These are phyloP conservation scores for Acleris holmiana DNA, from an alignment of 2,888 invertebrate species.

Conservation along the genomic window DNA sequence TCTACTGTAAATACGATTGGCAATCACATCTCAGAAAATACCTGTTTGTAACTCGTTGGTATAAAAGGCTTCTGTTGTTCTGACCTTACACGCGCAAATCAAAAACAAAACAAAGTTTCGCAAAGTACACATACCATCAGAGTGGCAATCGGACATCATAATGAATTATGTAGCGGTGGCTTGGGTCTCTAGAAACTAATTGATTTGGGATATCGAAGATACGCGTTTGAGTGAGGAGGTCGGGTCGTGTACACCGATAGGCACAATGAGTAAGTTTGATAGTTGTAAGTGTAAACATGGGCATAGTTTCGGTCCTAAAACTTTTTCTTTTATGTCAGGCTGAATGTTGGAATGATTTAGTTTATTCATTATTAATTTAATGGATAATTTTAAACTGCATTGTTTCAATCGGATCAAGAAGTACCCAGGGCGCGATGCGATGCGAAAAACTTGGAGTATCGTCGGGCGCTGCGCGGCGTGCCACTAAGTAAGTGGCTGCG, in stretches of 20 bases:
- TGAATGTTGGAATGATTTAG: too few species aligned
- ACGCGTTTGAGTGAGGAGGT: slow-evolving; percentile 40
- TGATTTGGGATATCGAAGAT: slow-evolving; percentile 49
- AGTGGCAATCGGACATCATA: slow-evolving; percentile 41
- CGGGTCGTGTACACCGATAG: slow-evolving; percentile 13
- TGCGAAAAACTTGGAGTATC: slow-evolving; percentile 15
- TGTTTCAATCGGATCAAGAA: slow-evolving; percentile 16
- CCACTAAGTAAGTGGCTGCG: too few species aligned
- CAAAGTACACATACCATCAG: slow-evolving; percentile 15
- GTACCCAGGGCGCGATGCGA: slow-evolving; percentile 8
- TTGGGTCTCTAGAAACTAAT: slow-evolving; percentile 48
- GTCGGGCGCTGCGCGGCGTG: slow-evolving; percentile 6
- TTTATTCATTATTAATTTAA: too few species aligned
- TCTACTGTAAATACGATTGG: slow-evolving; percentile 5
- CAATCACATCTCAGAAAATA: not conserved
- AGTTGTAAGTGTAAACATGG: too few species aligned
- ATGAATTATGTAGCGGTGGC: slow-evolving; percentile 51
- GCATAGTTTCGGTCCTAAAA: too few species aligned
- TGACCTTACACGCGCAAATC: not conserved
- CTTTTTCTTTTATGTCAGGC: too few species aligned
- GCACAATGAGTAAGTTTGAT: not conserved
- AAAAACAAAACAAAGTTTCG: slow-evolving; percentile 12
- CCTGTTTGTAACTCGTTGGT: not conserved
- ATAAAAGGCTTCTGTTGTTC: not conserved
- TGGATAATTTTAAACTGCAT: too few species aligned